Evolutionary conservation across 2,888 invertebrate species (phyloP).

Genomic region (Spodoptera littoralis): DNA sequence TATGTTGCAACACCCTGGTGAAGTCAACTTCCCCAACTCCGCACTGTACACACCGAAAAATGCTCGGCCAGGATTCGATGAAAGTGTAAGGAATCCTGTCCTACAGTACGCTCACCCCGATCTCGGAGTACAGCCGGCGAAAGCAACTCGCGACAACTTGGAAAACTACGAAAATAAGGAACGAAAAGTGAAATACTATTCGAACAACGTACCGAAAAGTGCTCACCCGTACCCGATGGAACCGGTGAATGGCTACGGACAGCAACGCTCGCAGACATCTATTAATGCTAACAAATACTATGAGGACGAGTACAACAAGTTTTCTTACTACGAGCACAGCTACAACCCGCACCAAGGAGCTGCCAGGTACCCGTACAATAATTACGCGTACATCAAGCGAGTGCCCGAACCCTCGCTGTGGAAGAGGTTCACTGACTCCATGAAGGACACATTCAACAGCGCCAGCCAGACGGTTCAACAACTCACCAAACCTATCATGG

Average conservation of each 20-base stretch:
- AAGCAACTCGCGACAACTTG: conserved; percentile 83
- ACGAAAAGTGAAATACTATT: conserved; percentile 85
- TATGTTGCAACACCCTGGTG: conserved; percentile 92
- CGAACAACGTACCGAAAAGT: conserved; percentile 86
- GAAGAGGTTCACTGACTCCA: conserved; percentile 92
- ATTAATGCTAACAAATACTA: conserved; percentile 83
- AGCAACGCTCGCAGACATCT: conserved; percentile 81
- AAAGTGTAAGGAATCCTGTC: conserved; percentile 92
- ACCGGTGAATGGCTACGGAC: conserved; percentile 80
- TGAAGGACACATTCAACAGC: conserved; percentile 92
- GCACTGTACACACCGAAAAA: conserved; percentile 90
- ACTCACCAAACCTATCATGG: conserved; percentile 89
- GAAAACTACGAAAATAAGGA: conserved; percentile 74
- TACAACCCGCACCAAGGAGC: conserved; percentile 68
- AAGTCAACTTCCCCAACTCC: conserved; percentile 90
- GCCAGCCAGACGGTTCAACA: conserved; percentile 92
- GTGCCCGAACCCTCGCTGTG: conserved; percentile 91
- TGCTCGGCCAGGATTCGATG: conserved; percentile 90
- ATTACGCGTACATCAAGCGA: conserved; percentile 90
- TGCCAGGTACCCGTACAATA: conserved; percentile 89
- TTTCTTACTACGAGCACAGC: conserved; percentile 88
- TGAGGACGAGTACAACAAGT: conserved; percentile 86
- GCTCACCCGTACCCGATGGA: conserved; percentile 89
- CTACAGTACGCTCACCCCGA: conserved; percentile 94
- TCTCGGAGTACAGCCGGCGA: conserved; percentile 93